Conservation (phyloP, 2,113 vertebrate species). For the Holacanthus passer region DNA sequence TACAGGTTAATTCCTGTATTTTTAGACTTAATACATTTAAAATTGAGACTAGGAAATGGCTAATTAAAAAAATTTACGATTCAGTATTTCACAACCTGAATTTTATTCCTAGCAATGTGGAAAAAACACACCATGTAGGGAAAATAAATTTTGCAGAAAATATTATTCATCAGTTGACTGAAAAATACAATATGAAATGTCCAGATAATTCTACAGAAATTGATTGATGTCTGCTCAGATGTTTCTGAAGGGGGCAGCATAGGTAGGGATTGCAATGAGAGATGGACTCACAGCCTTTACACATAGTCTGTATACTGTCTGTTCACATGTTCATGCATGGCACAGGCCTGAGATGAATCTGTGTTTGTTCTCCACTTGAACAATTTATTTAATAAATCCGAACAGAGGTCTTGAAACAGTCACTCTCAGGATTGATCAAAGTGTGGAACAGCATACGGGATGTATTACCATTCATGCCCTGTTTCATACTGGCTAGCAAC, state of each 20-base stretch:
- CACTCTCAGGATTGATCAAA: conserved; percentile 61
- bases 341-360: neutral
- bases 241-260: neutral
- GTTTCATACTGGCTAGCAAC: conserved; percentile 63
- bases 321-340: neutral
- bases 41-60: neutral
- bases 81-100: neutral
- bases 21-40: no score
- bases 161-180: neutral
- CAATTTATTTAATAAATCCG: conserved; percentile 15
- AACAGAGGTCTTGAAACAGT: conserved; percentile 48
- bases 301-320: neutral
- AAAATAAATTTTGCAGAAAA: neutral
- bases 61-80: neutral
- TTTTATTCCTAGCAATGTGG: neutral
- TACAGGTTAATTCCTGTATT: no score
- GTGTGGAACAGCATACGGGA: conserved; percentile 66
- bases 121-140: neutral
- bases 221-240: neutral
- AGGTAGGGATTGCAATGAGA: neutral
- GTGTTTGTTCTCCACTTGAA: neutral
- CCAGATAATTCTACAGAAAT: neutral
- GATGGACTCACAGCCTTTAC: neutral
- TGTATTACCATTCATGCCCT: conserved; percentile 60
- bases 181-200: neutral